Base-by-base conservation (phyloP, 2,113 vertebrate genomes). In the Oceanodroma tethys region DNA sequence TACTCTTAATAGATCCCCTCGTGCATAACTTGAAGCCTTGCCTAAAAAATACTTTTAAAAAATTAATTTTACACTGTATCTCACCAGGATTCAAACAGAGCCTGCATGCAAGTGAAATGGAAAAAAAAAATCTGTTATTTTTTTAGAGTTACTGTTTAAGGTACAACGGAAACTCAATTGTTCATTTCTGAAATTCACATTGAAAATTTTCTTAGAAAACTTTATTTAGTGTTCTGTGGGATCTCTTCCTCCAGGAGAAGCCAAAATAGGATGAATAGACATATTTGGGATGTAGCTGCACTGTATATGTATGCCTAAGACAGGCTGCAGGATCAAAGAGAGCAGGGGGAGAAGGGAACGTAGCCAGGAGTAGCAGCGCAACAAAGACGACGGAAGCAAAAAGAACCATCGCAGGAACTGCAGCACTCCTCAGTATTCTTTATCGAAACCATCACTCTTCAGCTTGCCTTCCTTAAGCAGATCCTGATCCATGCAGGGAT, bases 211-310 rank as follows among this genome's bases (percentile, higher is more conserved):
- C 10, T 52, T 59, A 55, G 32, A 73, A 73, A 75, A 47, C 6
- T 8, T 14, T 56, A 10, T 26, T 50, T n/a, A 23, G 5, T 27
- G 10, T 50, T 75, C 27, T 75, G 38, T 1, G 0, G 38, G 6
- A 55, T 19, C 16, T 50, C 9, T 29, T 86, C 36, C 43, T 76
- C 17, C 40, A 60, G 36, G 2, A 80, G 17, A 79, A 84, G 18
- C 12, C 21, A 30, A 67, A 85, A 63, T 15, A 66, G 14, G 16
- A 42, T 42, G 42, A 82, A 45, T 40, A 48, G 86, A 82, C 2
- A 1, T 26, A 19, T 55, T 16, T 18, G 48, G 53, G n/a, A n/a
- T 7, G 1, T 0, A 4, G 40, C 34, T 2, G 4, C 4, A 1
- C 38, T 53, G 10, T 40, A 12, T 16, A 9, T 52, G 10, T 16